These are phyloP conservation scores for Brachionichthys hirsutus DNA, from an alignment of 2,113 vertebrate species.

Conservation along the genomic window DNA sequence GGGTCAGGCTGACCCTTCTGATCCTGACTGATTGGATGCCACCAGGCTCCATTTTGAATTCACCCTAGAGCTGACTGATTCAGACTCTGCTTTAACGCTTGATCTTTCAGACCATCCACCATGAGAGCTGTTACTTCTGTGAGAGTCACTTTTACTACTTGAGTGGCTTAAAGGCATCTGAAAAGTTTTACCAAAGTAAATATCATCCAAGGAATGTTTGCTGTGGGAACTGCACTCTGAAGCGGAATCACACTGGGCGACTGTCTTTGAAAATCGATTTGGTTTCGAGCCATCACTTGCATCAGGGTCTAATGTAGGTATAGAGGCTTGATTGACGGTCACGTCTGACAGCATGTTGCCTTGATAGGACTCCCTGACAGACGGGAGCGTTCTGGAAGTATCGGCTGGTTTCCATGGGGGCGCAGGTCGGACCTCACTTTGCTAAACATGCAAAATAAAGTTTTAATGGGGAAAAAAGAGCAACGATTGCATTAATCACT, in stretches of 20 bases:
- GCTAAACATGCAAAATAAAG: constrained; percentile 27
- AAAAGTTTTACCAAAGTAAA: constrained; percentile 34
- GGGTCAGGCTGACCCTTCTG: constrained; percentile 31
- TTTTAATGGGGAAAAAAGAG: too few relatives aligned
- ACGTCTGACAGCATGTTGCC: constrained; percentile 5
- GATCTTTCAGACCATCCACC: constrained; percentile 31
- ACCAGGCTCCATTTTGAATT: constrained; percentile 12
- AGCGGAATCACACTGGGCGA: constrained; percentile 24
- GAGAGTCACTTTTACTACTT: constrained; percentile 30
- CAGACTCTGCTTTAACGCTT: constrained; percentile 48
- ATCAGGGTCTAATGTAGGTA: not conserved
- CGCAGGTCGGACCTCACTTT: not conserved
- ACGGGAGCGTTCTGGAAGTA: constrained; percentile 11
- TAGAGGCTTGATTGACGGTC: constrained; percentile 15
- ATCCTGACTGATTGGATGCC: constrained; percentile 26
- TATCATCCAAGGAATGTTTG: constrained; percentile 41
- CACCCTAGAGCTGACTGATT: constrained; percentile 26
- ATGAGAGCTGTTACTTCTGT: constrained; percentile 40
- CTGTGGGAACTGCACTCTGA: constrained; percentile 51
- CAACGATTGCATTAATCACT: too few relatives aligned
- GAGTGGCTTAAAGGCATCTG: constrained; percentile 12
- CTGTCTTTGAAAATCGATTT: constrained; percentile 28
- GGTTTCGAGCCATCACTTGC: constrained; percentile 9
- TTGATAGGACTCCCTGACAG: constrained; percentile 14
- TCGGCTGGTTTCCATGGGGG: not conserved